Base-by-base conservation (phyloP, 2,797 vertebrate species). In the Petrocephalus schoutedeni region DNA sequence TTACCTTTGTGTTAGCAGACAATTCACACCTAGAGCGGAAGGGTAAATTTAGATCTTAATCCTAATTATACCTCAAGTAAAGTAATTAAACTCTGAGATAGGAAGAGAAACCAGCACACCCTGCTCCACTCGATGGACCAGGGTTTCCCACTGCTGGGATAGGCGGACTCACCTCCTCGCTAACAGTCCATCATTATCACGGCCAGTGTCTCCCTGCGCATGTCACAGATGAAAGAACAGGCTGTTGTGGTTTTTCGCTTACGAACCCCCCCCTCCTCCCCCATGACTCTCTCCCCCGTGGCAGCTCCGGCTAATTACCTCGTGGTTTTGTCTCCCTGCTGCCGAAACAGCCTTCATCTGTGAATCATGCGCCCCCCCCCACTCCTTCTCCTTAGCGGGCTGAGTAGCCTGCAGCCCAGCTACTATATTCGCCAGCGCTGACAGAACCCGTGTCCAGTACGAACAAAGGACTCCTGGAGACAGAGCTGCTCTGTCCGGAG, bases 1-100 rank as follows among this genome's bases (percentile, higher is more conserved):
- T 77, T 77, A 77, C 36, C 71, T 74, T 74, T 74, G 71, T 74
- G 71, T 45, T n/a, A 77, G 71, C 32, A 77, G 71, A n/a, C 71
- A 2, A 77, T 45, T 77, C 7, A 36, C 71, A 77, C 36, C 16
- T 19, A 41, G 71, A 77, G 71, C 71, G 16, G 16, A 28, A 7
- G 14, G 36, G 36, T n/a, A 77, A 77, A 77, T 77, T 77, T 77
- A 77, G 71, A 45, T 45, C 71, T 36, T n/a, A 28, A 19, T 77
- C 16, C 71, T 77, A 77, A 77, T 45, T 45, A 77, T 77, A 77
- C 41, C 71, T 45, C 36, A 45, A 45, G 5, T 8, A 41, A 77
- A 77, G 71, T 45, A 77, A 77, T 77, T 77, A 77, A 45, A 14
- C 5, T 2, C 71, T 77, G 71, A 77, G 71, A 45, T n/a, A 7